Percentiles rank a stretch among this genome's conserved stretches.
Conservation (phyloP, 1,140 invertebrate genomes). For the Cyrtorhinus lividipennis region DNA sequence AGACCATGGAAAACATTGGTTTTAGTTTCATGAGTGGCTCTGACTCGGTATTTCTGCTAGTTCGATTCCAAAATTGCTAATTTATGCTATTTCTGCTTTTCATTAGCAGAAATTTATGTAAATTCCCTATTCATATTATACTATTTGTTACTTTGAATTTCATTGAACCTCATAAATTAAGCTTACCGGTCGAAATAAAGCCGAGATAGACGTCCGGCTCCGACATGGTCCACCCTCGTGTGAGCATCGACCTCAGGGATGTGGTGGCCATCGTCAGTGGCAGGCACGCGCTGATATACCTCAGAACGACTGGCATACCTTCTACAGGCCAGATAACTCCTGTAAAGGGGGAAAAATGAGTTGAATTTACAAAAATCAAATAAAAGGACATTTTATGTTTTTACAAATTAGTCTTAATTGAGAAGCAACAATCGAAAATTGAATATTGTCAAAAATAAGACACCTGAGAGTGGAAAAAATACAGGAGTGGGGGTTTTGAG, state of each 20-base stretch:
- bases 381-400: slow-evolving; percentile 3
- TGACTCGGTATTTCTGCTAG: no score
- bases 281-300: slow-evolving; percentile 60
- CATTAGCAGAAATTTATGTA: no score
- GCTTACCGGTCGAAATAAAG: slow-evolving; percentile 52
- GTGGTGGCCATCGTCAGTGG: slow-evolving; percentile 90
- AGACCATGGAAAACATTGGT: no score
- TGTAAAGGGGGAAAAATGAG: slow-evolving; percentile 19
- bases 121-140: background rate
- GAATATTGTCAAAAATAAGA: no score
- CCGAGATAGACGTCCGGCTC: slow-evolving; percentile 69
- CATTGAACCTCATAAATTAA: no score
- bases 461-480: background rate
- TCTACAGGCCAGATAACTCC: slow-evolving; percentile 68
- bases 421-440: no score
- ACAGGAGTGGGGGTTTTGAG: no score
- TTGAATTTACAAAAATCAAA: slow-evolving; percentile 8
- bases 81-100: no score
- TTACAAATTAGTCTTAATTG: slow-evolving; percentile 1
- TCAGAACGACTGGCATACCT: slow-evolving; percentile 52
- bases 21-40: no score
- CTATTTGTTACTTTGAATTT: background rate
- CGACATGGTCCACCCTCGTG: slow-evolving; percentile 68
- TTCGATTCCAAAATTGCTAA: no score
- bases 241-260: slow-evolving; percentile 70